Evolutionary conservation across 1,140 invertebrate genomes (phyloP).

Genomic region (Drosophila mauritiana): DNA sequence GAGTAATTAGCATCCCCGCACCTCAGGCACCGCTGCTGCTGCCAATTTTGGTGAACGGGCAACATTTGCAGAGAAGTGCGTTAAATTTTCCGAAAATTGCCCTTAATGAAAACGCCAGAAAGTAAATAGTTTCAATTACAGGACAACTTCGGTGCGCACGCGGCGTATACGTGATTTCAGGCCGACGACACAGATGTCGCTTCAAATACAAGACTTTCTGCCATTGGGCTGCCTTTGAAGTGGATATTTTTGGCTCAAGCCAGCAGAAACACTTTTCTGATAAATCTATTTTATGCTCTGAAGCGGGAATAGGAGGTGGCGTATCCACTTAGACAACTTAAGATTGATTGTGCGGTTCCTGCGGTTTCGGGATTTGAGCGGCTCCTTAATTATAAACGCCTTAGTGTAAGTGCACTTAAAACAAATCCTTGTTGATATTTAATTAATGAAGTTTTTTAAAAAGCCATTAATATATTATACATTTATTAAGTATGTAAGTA

Average conservation of each 20-base stretch:
- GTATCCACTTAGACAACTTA: conserved; percentile 48
- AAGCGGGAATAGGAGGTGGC: not conserved
- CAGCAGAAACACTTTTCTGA: conserved; percentile 40
- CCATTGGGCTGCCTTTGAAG: conserved; percentile 30
- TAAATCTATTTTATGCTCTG: conserved; percentile 48
- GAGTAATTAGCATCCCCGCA: conserved; percentile 68
- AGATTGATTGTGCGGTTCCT: conserved; percentile 66
- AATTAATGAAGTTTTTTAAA: no score
- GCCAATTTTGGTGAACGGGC: conserved; percentile 37
- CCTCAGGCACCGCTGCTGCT: conserved; percentile 16
- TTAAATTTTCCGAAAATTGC: conserved; percentile 76
- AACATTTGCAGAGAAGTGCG: conserved; percentile 72
- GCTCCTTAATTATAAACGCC: conserved; percentile 53
- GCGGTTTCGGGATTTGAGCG: conserved; percentile 47
- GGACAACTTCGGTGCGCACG: conserved; percentile 43
- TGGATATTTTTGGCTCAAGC: conserved; percentile 18
- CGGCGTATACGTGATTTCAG: conserved; percentile 68
- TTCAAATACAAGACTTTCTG: not conserved
- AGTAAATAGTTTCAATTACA: conserved; percentile 81
- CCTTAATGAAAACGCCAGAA: conserved; percentile 75
- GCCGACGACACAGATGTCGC: conserved; percentile 35
- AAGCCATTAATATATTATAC: no score
- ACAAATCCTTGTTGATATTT: not conserved
- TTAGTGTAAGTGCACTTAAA: not conserved
- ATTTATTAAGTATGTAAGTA: no score